Percentiles rank a stretch among this genome's conserved stretches.
phyloP scores from a whole-genome alignment of 2,888 invertebrate species.

The Epirrhoe tristata region DNA sequence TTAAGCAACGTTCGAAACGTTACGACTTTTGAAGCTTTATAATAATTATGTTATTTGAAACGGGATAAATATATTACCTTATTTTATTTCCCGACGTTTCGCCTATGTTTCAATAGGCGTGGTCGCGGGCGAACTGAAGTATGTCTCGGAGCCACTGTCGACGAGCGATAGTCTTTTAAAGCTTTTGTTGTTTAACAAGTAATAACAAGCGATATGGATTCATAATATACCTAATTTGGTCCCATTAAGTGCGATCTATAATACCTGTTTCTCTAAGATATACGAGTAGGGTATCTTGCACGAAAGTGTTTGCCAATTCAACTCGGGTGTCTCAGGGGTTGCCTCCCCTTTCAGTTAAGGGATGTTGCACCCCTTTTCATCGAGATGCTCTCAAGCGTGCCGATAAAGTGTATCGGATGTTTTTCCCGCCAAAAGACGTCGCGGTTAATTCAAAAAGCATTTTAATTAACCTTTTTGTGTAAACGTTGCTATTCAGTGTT shows the following conservation, averaged over 20 bases:
- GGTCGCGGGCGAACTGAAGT: too few relatives aligned
- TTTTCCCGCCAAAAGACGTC: slow-evolving; percentile 40
- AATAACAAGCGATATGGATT: too few relatives aligned
- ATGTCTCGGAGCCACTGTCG: too few relatives aligned
- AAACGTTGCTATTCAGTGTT: slow-evolving; percentile 16
- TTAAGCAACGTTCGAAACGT: too few relatives aligned
- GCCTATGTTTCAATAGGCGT: too few relatives aligned
- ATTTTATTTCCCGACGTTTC: too few relatives aligned
- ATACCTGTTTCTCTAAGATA: slow-evolving; percentile 40
- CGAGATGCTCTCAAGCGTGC: slow-evolving; percentile 47
- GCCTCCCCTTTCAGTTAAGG: slow-evolving; percentile 41
- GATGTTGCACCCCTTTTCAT: slow-evolving; percentile 47
- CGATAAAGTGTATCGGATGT: slow-evolving; percentile 59
- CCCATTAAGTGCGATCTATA: background rate
- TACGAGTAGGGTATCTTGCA: slow-evolving; percentile 52
- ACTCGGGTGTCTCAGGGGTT: slow-evolving; percentile 48
- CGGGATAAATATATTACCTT: too few relatives aligned
- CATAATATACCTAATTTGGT: background rate
- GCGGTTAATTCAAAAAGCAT: slow-evolving; percentile 22
- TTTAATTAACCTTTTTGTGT: slow-evolving; percentile 21
- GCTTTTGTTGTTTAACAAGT: too few relatives aligned
- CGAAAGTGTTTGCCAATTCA: slow-evolving; percentile 61
- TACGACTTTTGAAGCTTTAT: too few relatives aligned
- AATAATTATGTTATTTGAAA: too few relatives aligned
- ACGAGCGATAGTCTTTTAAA: too few relatives aligned